These are phyloP conservation scores for Plutomurus gul DNA, from an alignment of 1,140 invertebrate species.

Conservation along the genomic window DNA sequence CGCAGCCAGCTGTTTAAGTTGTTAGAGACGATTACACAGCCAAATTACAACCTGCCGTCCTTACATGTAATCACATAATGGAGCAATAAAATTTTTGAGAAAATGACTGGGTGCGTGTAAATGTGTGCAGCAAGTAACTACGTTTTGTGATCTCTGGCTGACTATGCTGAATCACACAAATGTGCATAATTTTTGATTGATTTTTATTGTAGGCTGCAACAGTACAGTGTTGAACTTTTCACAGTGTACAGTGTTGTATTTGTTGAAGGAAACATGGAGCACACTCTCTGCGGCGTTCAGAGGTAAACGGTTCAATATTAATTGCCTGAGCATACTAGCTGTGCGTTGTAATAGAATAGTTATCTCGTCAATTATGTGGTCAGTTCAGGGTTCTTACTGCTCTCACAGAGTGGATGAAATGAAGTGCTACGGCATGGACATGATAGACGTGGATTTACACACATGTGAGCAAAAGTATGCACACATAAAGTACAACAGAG, in stretches of 20 bases:
- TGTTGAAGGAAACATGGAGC: neutral
- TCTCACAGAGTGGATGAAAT: neutral
- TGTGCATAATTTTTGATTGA: too few relatives aligned
- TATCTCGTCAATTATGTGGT: constrained; percentile 18
- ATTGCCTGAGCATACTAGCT: neutral
- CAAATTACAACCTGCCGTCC: neutral
- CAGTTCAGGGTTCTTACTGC: constrained; percentile 25
- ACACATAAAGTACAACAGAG: too few relatives aligned
- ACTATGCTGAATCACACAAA: too few relatives aligned
- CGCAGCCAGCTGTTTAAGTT: neutral
- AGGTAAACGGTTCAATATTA: constrained; percentile 1
- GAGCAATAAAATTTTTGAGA: constrained; percentile 16
- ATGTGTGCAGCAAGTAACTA: too few relatives aligned
- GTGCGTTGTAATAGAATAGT: constrained; percentile 15
- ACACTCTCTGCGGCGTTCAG: neutral
- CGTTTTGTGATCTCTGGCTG: too few relatives aligned
- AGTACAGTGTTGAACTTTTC: too few relatives aligned
- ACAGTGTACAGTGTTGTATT: neutral
- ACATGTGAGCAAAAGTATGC: too few relatives aligned
- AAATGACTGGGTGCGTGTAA: neutral
- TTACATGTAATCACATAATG: constrained; percentile 16
- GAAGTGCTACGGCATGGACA: neutral
- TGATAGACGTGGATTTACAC: neutral
- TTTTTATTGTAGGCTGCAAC: too few relatives aligned
- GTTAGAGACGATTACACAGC: neutral